phyloP scores from a whole-genome alignment of 2,113 vertebrate genomes.

The Tachysurus vachellii region DNA sequence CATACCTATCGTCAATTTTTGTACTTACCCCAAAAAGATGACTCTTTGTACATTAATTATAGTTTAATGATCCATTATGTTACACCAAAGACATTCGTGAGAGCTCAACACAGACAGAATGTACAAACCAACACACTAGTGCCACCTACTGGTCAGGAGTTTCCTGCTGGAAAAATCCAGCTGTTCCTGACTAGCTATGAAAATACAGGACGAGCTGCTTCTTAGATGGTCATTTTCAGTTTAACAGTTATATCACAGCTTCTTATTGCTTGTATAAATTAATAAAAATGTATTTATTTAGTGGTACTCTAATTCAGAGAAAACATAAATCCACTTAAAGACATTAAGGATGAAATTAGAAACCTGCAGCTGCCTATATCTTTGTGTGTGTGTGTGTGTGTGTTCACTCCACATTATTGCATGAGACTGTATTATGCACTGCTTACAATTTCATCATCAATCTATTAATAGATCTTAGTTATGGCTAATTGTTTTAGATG shows the following conservation, averaged over 20 bases:
- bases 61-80: neutral
- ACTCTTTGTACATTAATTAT: neutral
- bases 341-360: neutral
- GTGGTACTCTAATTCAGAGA: neutral
- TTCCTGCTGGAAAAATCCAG: neutral
- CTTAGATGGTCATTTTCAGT: neutral
- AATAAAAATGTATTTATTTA: neutral
- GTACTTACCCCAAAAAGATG: no score
- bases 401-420: neutral
- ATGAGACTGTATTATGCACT: neutral
- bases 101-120: neutral
- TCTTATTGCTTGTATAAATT: neutral
- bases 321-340: neutral
- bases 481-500: no score
- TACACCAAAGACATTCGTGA: neutral
- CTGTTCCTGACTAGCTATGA: neutral
- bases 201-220: neutral
- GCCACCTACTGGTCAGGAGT: constrained; percentile 34
- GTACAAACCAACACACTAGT: neutral
- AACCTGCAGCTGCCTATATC: neutral
- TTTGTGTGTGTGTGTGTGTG: neutral
- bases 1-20: neutral
- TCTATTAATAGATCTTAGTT: neutral
- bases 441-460: neutral
- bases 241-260: neutral